Conservation (phyloP, 2,113 vertebrate genomes). For the Mobula hypostoma region DNA sequence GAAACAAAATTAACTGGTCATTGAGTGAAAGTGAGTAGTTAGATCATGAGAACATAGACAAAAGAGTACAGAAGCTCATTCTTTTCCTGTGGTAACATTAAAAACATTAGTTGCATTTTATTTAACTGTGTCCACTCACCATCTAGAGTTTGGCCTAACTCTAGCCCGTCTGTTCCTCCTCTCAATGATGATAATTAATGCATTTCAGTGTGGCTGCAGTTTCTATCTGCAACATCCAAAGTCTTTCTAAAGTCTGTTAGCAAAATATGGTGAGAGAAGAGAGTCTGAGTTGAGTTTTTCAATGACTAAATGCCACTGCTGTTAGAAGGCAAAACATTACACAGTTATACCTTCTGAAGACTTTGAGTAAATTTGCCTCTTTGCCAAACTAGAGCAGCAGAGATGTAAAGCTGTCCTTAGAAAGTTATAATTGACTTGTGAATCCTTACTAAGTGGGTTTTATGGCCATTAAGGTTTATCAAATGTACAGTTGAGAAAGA, state of each 20-base stretch:
- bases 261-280: not conserved
- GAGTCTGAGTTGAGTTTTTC: not conserved
- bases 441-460: not conserved
- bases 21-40: no score
- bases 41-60: no score
- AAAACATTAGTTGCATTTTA: not conserved
- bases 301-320: not conserved
- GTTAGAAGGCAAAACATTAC: not conserved
- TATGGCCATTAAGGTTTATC: not conserved
- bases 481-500: not conserved
- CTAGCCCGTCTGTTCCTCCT: not conserved
- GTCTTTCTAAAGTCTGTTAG: not conserved
- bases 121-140: not conserved
- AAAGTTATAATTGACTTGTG: not conserved
- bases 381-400: not conserved
- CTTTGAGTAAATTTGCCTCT: not conserved
- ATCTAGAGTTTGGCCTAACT: not conserved
- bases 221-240: not conserved
- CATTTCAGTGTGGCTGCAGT: not conserved
- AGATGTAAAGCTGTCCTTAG: not conserved
- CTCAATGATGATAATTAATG: not conserved
- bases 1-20: no score
- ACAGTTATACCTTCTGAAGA: not conserved
- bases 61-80: not conserved
- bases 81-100: not conserved